Base-by-base conservation (phyloP, 92 coral and sea anemone species). In the Zoanthus solanderi region DNA sequence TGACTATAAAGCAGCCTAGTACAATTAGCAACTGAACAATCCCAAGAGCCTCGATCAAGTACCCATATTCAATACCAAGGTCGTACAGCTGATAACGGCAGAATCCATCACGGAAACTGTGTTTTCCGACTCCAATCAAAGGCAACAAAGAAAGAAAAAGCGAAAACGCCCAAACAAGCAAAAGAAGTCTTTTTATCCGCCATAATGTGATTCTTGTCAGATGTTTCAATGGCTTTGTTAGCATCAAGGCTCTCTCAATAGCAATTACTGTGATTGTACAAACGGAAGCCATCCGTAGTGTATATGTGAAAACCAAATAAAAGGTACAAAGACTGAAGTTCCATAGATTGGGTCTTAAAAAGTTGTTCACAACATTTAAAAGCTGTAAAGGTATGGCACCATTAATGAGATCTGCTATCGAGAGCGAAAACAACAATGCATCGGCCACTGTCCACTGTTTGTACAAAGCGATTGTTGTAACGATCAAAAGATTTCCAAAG, bases 191-290 rank as follows among this genome's bases (percentile, higher is more conserved):
- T n/a, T 93, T 92, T 23, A 85, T 94, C 52, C 93, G 85, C 12
- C 88, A 86, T 9, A 87, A 73, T 7, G 99, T 97, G 7, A 97
- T 90, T 28, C 92, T 90, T 42, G 96, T 92, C 75, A 93, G 92
- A 61, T 95, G 95, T n/a, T 78, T 91, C 16, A 97, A 75, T 5
- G 99, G 99, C 18, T 94, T 84, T 10, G 96, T 89, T 57, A 97
- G 78, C 90, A 97, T 85, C 37, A 95, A 52, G 69, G 94, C 92
- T 78, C 96, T 75, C 37, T 97, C 98, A 57, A 85, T 89, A 34
- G 98, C 93, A 92, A 97, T 95, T 48, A 95, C 91, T 13, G 99
- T 92, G 68, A 97, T 94, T 29, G 99, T 97, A 88, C 92, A 92
- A 74, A 97, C 95, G 3, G 99, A 97, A 31, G 98, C 95, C 83